These are phyloP conservation scores for Piprites chloris DNA, from an alignment of 2,113 vertebrate species.

Conservation along the genomic window DNA sequence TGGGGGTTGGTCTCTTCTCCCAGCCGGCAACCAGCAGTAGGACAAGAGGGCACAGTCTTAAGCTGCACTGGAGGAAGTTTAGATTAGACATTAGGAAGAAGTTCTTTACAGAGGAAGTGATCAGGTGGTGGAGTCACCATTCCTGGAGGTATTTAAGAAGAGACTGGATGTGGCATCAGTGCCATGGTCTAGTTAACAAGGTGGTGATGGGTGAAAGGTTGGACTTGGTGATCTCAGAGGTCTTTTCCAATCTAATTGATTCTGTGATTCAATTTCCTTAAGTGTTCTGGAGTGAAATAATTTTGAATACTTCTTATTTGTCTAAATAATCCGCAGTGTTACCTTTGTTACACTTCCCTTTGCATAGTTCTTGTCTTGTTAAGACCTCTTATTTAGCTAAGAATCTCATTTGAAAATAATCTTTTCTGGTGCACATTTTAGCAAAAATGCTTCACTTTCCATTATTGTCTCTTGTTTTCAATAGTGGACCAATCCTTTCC, in stretches of 20 bases:
- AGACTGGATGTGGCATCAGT: neutral
- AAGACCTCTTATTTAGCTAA: neutral
- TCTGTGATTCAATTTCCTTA: neutral
- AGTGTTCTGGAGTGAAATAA: neutral
- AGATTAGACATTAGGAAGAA: neutral
- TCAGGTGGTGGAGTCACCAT: neutral
- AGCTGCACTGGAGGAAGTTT: neutral
- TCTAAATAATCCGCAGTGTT: neutral
- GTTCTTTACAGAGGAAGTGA: neutral
- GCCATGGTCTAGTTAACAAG: neutral
- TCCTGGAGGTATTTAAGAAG: neutral
- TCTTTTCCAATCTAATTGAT: neutral
- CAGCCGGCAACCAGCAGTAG: neutral
- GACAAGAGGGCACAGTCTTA: neutral
- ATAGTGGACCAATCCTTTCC: neutral
- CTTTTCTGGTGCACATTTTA: neutral
- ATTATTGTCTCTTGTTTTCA: neutral
- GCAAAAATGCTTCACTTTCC: neutral
- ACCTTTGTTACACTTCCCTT: neutral
- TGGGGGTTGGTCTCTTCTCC: neutral
- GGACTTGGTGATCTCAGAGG: neutral
- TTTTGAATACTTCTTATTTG: neutral
- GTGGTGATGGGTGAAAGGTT: neutral
- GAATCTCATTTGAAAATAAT: neutral
- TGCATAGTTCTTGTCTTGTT: fast-evolving